Evolutionary conservation across 2,888 invertebrate genomes (phyloP), one percentile per base, ranked within the genome.

Genomic region (Scelioninae gen. 1): DNA sequence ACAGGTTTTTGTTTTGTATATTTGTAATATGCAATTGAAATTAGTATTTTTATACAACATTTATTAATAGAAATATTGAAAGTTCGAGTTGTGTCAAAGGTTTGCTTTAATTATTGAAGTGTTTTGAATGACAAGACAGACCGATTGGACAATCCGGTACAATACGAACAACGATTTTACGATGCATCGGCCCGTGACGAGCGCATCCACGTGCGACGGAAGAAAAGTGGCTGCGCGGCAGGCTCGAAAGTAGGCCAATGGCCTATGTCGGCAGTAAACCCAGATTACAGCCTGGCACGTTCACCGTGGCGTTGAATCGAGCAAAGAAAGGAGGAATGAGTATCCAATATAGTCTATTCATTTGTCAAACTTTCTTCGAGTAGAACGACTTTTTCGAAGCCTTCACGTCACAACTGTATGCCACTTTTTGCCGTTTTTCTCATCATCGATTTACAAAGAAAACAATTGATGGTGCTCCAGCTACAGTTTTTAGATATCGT

Each of bases 161-260:
- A 77, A 72, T 77, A 47, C 51, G 53, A 53, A 40, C 49, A 53
- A 71, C 68, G 78, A 85, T 83, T 83, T 83, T 55, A 72, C 78
- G 79, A 74, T 77, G 82, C 84, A 82, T 85, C 82, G 65, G 83
- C 83, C 78, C 85, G 84, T 82, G 86, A 84, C 85, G 81, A 53
- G 63, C 77, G 78, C 84, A 83, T 84, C 83, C 85, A 85, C 86
- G 82, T 82, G 86, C 85, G 86, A 88, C 87, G 86, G 86, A 85
- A 87, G 87, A 87, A 89, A 89, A 89, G 89, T 88, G 86, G 86
- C 84, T 66, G 76, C 60, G 62, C 45, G 74, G 65, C 78, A 40
- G 62, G 60, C 80, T 82, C 77, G 86, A 89, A 90, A 90, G 89
- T 89, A 87, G 90, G 89, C 88, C 90, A 89, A 87, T 87, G 87